Base-by-base conservation (phyloP, 2,797 vertebrate species). In the Periophthalmus magnuspinnatus region DNA sequence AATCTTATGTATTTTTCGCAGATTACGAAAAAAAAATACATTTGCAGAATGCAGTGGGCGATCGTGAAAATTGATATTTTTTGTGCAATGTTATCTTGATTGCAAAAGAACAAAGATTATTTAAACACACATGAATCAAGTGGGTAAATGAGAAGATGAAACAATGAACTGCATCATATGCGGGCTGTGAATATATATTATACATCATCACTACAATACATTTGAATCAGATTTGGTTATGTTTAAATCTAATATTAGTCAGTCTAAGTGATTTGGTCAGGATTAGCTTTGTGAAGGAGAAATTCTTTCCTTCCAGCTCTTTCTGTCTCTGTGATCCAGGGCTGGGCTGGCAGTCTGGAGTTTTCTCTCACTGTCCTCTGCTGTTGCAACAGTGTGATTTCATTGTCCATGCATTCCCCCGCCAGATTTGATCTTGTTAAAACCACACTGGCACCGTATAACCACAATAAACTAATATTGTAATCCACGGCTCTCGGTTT, bases 401-500 rank as follows among this genome's bases (percentile, higher is more conserved):
- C 48, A 52, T 22, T 56, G 21, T 56, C 75, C 61, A 79, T 71
- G 67, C 33, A 71, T 77, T 68, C 5, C 10, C 36, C 67, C 71
- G 76, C 36, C 47, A 41, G 65, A 61, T 84, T 80, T 77, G 67
- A 75, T 68, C 54, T 45, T 6, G 74, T 78, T 50, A 82, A 52
- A 72, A 11, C 81, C 59, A 72, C 69, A 69, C 81, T 58, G 16
- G 28, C 59, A 70, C 70, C 33, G 47, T 62, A 75, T 59, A 28
- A 69, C 65, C 19, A 65, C 71, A 76, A 75, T 72, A 75, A 81
- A 73, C 8, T 41, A 32, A 63, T 54, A 66, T 36, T 36, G 34
- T 84, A 86, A 86, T 82, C 84, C 79, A 75, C 67, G 21, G 4
- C 63, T 78, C 65, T n/a, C 13, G 50, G 62, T 85, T 69, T 59